A percentile compares a stretch with the other conserved stretches of the same genome.
These are phyloP conservation scores for Plemyria rubiginata DNA, from an alignment of 2,888 invertebrate genomes.

Conservation along the genomic window DNA sequence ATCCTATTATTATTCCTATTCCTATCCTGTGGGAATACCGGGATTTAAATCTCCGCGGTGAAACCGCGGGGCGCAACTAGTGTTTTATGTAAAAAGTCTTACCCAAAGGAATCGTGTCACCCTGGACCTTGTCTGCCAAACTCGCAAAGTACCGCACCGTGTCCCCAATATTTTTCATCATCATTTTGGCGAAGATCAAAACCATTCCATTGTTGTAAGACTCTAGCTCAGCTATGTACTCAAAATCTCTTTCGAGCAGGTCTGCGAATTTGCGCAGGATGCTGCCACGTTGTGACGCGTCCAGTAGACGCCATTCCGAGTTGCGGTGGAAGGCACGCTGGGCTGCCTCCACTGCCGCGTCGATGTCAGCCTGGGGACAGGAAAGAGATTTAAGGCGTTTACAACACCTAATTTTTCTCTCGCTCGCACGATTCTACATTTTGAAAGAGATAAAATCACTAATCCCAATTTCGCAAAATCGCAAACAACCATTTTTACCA, in stretches of 20 bases:
- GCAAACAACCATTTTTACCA: too few species aligned
- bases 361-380: slow-evolving; percentile 87
- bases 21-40: too few species aligned
- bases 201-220: slow-evolving; percentile 96
- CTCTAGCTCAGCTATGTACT: slow-evolving; percentile 92
- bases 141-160: slow-evolving; percentile 92
- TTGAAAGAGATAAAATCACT: too few species aligned
- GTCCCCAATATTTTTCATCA: slow-evolving; percentile 67
- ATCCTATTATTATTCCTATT: too few species aligned
- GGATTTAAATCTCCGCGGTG: too few species aligned
- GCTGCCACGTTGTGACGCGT: slow-evolving; percentile 91
- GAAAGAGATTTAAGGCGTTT: too few species aligned
- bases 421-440: too few species aligned
- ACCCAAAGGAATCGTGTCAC: slow-evolving; percentile 73
- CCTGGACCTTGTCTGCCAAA: slow-evolving; percentile 94
- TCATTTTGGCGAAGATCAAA: slow-evolving; percentile 85
- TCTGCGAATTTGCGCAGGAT: slow-evolving; percentile 91
- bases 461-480: too few species aligned
- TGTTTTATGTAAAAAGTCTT: neutral
- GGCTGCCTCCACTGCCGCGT: slow-evolving; percentile 90
- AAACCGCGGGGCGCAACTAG: too few species aligned
- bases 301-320: slow-evolving; percentile 91
- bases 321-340: slow-evolving; percentile 88
- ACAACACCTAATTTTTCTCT: too few species aligned
- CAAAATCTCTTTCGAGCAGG: slow-evolving; percentile 89